These are phyloP conservation scores for Halichoerus grypus DNA, from an alignment of 2,113 vertebrate species.

Conservation along the genomic window DNA sequence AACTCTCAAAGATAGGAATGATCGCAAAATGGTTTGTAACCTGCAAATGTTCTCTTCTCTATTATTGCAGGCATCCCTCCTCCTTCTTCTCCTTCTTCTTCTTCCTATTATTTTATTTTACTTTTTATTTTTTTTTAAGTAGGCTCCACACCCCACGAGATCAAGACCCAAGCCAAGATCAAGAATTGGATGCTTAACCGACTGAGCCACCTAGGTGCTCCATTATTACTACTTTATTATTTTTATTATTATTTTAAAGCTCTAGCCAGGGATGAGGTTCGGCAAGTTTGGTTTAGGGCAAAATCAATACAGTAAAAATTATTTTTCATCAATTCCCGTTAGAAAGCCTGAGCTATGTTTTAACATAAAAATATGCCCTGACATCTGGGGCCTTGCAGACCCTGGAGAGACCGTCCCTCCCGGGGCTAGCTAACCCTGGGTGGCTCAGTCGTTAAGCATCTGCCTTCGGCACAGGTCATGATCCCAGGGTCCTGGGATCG, in stretches of 20 bases:
- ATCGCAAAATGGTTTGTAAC: conserved; percentile 59
- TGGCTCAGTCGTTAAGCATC: too few species aligned
- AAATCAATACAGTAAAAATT: conserved; percentile 57
- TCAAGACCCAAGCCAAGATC: neutral
- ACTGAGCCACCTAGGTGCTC: neutral
- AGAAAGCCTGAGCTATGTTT: conserved; percentile 50
- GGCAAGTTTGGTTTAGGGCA: conserved; percentile 37
- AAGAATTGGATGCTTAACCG: neutral
- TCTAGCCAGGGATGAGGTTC: conserved; percentile 41
- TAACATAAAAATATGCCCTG: conserved; percentile 5
- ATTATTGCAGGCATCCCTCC: neutral
- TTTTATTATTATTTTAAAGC: neutral
- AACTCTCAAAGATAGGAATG: conserved; percentile 76
- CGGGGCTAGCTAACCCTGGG: too few species aligned
- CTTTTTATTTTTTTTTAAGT: neutral
- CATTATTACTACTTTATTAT: neutral
- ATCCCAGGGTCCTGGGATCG: too few species aligned
- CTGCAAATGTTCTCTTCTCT: conserved; percentile 51
- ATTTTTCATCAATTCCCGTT: conserved; percentile 48
- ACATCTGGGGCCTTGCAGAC: too few species aligned
- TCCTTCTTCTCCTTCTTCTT: too few species aligned
- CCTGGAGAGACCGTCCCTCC: too few species aligned
- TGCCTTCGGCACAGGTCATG: too few species aligned
- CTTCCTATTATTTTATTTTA: neutral
- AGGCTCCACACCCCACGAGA: neutral